phyloP scores from a whole-genome alignment of 1,140 invertebrate genomes.

The Globodera rostochiensis region DNA sequence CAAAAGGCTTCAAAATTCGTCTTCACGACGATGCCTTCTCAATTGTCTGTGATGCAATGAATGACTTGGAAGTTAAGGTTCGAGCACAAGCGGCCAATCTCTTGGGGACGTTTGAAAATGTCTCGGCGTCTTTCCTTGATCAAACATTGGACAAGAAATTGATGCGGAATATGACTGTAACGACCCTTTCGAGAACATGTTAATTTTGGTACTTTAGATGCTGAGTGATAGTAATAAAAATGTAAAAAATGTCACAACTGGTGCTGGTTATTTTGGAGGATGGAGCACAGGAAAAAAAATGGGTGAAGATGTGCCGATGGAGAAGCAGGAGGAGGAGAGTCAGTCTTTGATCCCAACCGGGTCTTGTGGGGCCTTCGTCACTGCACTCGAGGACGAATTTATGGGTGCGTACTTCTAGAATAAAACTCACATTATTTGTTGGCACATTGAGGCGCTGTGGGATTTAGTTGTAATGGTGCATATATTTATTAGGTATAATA shows the following conservation, averaged over 20 bases:
- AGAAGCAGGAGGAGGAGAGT: slow-evolving; percentile 76
- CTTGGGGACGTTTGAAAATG: slow-evolving; percentile 79
- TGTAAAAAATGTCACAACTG: slow-evolving; percentile 24
- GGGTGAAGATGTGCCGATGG: slow-evolving; percentile 80
- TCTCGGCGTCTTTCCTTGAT: slow-evolving; percentile 84
- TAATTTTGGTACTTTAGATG: slow-evolving; percentile 44
- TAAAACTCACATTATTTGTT: neutral
- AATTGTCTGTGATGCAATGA: slow-evolving; percentile 87
- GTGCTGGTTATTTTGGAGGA: slow-evolving; percentile 72
- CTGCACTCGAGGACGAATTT: slow-evolving; percentile 97
- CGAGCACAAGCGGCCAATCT: slow-evolving; percentile 68
- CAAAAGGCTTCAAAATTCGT: slow-evolving; percentile 69
- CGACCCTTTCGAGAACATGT: slow-evolving; percentile 6
- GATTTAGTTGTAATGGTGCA: neutral
- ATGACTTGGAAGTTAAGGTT: slow-evolving; percentile 78
- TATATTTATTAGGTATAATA: neutral
- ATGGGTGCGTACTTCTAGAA: slow-evolving; percentile 71
- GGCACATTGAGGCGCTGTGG: slow-evolving; percentile 66
- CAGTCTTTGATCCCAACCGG: slow-evolving; percentile 86
- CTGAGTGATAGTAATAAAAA: slow-evolving; percentile 35
- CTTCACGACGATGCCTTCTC: slow-evolving; percentile 95
- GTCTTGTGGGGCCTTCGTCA: slow-evolving; percentile 95
- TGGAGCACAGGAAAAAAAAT: slow-evolving; percentile 88
- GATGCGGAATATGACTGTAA: slow-evolving; percentile 89
- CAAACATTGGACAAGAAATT: slow-evolving; percentile 97